Evolutionary conservation across 2,888 invertebrate genomes (phyloP).

Genomic region (Hypercompe scribonia): DNA sequence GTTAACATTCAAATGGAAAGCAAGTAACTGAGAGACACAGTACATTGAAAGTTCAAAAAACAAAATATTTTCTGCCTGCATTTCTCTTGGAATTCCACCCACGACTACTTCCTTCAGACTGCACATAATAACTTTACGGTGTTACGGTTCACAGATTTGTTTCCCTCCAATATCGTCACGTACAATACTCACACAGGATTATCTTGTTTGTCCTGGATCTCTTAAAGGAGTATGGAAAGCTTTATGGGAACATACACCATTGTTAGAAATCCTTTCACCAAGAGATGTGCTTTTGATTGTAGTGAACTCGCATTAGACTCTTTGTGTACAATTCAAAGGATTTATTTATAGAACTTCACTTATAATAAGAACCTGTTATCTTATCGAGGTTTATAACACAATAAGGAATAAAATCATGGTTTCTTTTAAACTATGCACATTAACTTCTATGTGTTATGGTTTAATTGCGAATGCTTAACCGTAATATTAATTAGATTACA

Average conservation of each 20-base stretch:
- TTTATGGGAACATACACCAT: conserved; percentile 32
- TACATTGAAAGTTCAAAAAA: conserved; percentile 50
- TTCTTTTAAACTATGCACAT: neutral
- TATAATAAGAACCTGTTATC: neutral
- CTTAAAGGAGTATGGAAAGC: conserved; percentile 40
- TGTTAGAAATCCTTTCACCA: conserved; percentile 51
- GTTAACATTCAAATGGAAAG: conserved; percentile 50
- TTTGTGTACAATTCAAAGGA: conserved; percentile 33
- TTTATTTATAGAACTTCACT: neutral
- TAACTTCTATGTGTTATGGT: too few species aligned
- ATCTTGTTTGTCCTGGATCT: conserved; percentile 58
- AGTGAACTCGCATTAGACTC: conserved; percentile 25
- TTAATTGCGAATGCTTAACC: too few species aligned
- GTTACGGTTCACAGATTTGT: conserved; percentile 56
- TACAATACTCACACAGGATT: conserved; percentile 51
- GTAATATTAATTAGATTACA: too few species aligned
- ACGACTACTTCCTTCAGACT: conserved; percentile 56
- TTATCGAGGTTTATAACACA: neutral
- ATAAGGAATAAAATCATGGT: neutral
- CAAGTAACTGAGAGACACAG: conserved; percentile 30
- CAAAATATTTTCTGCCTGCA: conserved; percentile 41
- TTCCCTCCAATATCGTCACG: conserved; percentile 52
- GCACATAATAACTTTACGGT: conserved; percentile 51
- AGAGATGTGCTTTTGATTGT: conserved; percentile 47
- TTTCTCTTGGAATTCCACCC: conserved; percentile 59